These are phyloP conservation scores for Origma solitaria DNA, from an alignment of 2,113 vertebrate species.

Conservation along the genomic window DNA sequence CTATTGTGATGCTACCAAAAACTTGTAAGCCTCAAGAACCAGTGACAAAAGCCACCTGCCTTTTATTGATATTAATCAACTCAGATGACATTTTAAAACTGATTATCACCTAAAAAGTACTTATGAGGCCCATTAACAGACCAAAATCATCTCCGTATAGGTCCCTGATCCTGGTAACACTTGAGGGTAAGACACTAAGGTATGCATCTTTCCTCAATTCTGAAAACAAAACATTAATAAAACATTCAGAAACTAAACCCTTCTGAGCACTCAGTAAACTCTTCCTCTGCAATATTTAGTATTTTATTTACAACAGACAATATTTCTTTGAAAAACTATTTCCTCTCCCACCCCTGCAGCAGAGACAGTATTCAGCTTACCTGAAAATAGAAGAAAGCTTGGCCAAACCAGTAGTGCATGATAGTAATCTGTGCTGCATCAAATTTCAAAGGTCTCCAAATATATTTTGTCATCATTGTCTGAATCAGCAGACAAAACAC, in stretches of 20 bases:
- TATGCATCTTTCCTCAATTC: background rate
- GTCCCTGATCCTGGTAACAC: background rate
- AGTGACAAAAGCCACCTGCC: background rate
- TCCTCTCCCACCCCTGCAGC: background rate
- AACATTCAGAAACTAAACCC: background rate
- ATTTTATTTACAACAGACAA: background rate
- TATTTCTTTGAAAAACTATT: background rate
- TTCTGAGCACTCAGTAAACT: background rate
- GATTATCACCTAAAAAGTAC: background rate
- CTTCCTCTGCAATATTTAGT: background rate
- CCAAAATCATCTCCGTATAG: background rate
- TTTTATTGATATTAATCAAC: background rate
- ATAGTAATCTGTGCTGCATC: constrained; percentile 85
- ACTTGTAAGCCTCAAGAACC: background rate
- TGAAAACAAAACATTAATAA: background rate
- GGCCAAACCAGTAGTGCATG: constrained; percentile 98
- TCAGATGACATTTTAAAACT: background rate
- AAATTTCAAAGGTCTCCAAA: constrained; percentile 87
- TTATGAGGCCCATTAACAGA: background rate
- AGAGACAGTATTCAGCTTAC: constrained; percentile 63
- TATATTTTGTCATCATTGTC: constrained; percentile 80
- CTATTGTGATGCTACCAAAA: background rate
- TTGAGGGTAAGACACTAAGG: background rate
- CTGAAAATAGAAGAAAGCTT: constrained; percentile 98
- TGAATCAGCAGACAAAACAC: constrained; percentile 86